Conservation (phyloP, 1,140 invertebrate genomes). For the Drosophila punjabiensis region DNA sequence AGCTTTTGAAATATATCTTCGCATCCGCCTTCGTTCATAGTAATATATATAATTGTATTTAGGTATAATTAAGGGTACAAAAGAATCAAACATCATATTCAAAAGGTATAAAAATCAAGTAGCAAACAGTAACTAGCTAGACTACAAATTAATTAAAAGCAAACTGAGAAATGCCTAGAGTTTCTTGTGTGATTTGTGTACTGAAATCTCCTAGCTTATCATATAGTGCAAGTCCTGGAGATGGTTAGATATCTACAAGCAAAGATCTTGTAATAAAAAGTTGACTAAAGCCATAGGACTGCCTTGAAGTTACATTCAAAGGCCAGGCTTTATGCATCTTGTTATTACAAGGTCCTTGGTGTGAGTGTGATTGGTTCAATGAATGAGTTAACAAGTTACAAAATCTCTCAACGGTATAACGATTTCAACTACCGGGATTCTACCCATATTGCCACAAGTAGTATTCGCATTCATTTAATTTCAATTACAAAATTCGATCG, state of each 20-base stretch:
- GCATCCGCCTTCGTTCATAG: conserved; percentile 23
- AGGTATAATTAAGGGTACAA: conserved; percentile 26
- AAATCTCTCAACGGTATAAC: conserved; percentile 7
- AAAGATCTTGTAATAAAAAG: not conserved
- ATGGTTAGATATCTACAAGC: conserved; percentile 36
- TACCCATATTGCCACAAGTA: conserved; percentile 9
- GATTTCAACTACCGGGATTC: conserved; percentile 1
- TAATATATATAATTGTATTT: conserved; percentile 31
- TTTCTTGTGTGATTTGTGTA: conserved; percentile 26
- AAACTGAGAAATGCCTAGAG: conserved; percentile 28
- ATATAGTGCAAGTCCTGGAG: conserved; percentile 23
- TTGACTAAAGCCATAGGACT: not conserved
- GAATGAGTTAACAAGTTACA: conserved; percentile 34
- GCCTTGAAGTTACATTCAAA: no score
- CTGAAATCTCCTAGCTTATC: conserved; percentile 36
- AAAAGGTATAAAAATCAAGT: conserved; percentile 47
- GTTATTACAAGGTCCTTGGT: not conserved
- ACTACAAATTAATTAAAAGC: conserved; percentile 47
- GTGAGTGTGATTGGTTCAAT: conserved; percentile 8
- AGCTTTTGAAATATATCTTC: conserved; percentile 15
- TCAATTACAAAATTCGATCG: conserved; percentile 35
- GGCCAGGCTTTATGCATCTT: not conserved
- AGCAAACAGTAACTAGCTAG: conserved; percentile 45
- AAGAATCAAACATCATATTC: conserved; percentile 46
- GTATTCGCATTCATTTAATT: conserved; percentile 11